Percentiles rank a stretch among this genome's conserved stretches.
These are phyloP conservation scores for Tachysurus vachellii DNA, from an alignment of 2,113 vertebrate species.

Conservation along the genomic window DNA sequence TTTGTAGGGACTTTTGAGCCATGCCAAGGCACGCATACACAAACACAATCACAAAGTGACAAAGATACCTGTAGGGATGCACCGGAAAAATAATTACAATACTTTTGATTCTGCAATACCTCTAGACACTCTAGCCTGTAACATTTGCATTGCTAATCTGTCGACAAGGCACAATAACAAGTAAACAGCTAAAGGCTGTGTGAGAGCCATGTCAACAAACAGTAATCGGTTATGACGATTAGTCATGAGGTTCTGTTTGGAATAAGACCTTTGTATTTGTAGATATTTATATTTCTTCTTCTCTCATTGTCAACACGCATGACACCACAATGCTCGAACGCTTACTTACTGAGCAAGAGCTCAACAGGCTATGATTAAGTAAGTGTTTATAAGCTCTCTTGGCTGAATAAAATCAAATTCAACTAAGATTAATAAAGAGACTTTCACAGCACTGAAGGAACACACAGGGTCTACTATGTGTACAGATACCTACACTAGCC, in stretches of 20 bases:
- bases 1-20: neutral
- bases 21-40: conserved; percentile 35
- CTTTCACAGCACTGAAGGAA: neutral
- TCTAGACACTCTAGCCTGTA: conserved; percentile 5
- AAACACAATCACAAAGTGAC: conserved; percentile 18
- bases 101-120: conserved; percentile 4
- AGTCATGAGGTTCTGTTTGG: conserved; percentile 1
- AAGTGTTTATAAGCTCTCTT: conserved; percentile 13
- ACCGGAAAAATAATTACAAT: neutral
- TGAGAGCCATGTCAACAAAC: neutral
- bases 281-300: neutral
- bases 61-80: conserved; percentile 26
- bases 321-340: neutral
- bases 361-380: conserved; percentile 32
- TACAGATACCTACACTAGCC: neutral
- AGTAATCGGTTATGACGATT: neutral
- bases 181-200: conserved; percentile 15
- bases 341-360: conserved; percentile 12
- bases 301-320: neutral
- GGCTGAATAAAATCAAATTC: conserved; percentile 28
- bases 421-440: conserved; percentile 18
- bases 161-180: conserved; percentile 1
- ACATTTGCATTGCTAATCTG: conserved; percentile 33
- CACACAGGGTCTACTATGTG: neutral
- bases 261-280: neutral